Percentiles rank a stretch among this genome's conserved stretches.
These are phyloP conservation scores for Lydus trimaculatus DNA, from an alignment of 2,888 invertebrate genomes.

Conservation along the genomic window DNA sequence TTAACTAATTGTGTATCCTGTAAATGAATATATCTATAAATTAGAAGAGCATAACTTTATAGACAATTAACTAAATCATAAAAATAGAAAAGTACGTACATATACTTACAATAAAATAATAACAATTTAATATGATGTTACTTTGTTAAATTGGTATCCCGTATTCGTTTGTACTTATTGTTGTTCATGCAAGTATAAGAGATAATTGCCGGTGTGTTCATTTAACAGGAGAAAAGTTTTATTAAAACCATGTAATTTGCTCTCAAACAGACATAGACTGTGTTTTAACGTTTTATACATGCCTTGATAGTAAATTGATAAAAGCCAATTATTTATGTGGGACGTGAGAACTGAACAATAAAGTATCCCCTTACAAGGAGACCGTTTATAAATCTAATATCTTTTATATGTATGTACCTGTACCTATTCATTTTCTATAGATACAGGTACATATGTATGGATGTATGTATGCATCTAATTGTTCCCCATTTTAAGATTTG, in stretches of 20 bases:
- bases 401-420: background rate
- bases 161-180: background rate
- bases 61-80: background rate
- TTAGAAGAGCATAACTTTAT: background rate
- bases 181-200: background rate
- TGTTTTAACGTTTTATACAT: conserved; percentile 3
- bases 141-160: background rate
- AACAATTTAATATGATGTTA: background rate
- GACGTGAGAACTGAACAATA: conserved; percentile 32
- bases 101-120: too few species aligned
- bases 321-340: conserved; percentile 33
- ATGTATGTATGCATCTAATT: too few species aligned
- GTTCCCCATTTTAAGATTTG: too few species aligned
- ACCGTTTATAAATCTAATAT: conserved; percentile 1
- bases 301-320: conserved; percentile 32
- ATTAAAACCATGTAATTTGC: conserved; percentile 5
- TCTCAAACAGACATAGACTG: conserved; percentile 1
- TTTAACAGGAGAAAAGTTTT: background rate
- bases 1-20: background rate
- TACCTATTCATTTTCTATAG: background rate
- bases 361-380: conserved; percentile 22
- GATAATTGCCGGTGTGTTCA: conserved; percentile 5
- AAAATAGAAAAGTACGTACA: too few species aligned
- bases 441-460: background rate
- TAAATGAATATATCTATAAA: background rate